phyloP scores from a whole-genome alignment of 2,797 vertebrate species.

The Paramormyrops hopkinsi region DNA sequence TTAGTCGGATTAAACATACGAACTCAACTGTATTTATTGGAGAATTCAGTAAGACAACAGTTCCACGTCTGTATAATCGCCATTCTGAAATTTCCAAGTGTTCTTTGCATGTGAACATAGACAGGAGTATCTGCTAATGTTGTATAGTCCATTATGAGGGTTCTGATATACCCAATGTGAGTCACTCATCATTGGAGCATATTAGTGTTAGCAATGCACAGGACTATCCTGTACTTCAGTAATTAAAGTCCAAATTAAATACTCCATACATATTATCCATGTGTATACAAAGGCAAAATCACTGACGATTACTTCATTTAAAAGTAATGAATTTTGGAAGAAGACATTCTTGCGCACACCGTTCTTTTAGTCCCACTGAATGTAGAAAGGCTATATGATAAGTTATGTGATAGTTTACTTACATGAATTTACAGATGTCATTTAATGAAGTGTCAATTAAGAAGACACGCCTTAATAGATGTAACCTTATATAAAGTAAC shows the following conservation, averaged over 20 bases:
- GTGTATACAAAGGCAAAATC: not conserved
- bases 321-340: not conserved
- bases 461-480: not conserved
- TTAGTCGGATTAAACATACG: not conserved
- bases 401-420: not conserved
- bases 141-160: not conserved
- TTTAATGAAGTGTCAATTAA: not conserved
- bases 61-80: not conserved
- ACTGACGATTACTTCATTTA: not conserved
- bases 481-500: not conserved
- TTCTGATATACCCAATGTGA: not conserved
- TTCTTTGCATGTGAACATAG: constrained; percentile 20
- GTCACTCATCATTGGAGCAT: not conserved
- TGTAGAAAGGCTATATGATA: not conserved
- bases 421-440: not conserved
- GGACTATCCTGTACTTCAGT: not conserved
- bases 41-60: not conserved
- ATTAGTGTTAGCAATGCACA: not conserved
- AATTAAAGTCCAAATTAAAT: not conserved
- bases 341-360: not conserved
- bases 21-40: not conserved
- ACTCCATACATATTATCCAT: not conserved
- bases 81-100: not conserved
- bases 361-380: not conserved
- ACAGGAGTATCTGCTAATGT: not conserved